These are phyloP conservation scores for Idaea dimidiata DNA, from an alignment of 2,888 invertebrate genomes.

Conservation along the genomic window DNA sequence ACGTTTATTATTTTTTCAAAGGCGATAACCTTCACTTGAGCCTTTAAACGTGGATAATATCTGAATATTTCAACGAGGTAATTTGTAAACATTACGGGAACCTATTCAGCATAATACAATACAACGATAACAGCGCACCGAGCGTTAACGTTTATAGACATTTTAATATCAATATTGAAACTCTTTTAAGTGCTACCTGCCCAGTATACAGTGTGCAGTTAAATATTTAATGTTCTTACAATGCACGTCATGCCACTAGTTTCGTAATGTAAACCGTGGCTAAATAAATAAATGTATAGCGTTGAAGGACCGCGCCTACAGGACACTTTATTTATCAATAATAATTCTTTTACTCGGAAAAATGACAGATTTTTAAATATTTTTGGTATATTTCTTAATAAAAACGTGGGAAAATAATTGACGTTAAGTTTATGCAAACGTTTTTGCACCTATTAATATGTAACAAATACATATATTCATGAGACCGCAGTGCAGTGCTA, in stretches of 20 bases:
- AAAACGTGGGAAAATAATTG: neutral
- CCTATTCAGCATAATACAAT: neutral
- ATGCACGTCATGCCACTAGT: no score
- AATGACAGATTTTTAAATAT: no score
- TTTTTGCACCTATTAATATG: neutral
- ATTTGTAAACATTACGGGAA: neutral
- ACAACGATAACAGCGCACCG: neutral
- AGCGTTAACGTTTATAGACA: neutral
- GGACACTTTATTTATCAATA: no score
- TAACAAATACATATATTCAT: neutral
- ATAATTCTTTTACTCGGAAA: no score
- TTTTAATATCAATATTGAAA: conserved; percentile 1
- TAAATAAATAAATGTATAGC: no score
- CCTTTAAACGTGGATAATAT: neutral
- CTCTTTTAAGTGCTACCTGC: neutral
- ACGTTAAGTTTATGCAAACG: neutral
- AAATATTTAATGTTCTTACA: no score
- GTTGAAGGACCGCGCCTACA: no score
- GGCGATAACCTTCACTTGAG: neutral
- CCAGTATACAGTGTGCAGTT: neutral
- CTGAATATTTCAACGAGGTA: neutral
- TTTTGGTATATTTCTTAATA: no score
- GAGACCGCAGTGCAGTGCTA: conserved; percentile 15
- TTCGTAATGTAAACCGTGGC: no score
- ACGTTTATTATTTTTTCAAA: neutral